Conservation (phyloP, 2,888 invertebrate species). For the Invenusta paracnida region DNA sequence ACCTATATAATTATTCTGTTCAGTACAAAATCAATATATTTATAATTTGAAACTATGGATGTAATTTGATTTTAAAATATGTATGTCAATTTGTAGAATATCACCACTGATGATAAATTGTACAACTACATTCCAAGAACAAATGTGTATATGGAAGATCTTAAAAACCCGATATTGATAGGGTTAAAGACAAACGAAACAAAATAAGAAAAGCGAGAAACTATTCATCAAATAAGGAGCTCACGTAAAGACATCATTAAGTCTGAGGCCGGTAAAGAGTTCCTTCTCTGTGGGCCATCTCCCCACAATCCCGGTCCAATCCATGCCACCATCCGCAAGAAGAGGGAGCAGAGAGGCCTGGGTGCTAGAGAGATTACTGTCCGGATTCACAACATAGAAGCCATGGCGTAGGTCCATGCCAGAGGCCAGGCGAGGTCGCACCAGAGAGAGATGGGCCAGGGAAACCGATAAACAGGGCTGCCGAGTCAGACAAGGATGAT, state of each 20-base stretch:
- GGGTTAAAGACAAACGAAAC: too few relatives aligned
- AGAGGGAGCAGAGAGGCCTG: slow-evolving; percentile 65
- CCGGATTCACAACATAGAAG: slow-evolving; percentile 71
- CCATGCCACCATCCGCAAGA: slow-evolving; percentile 60
- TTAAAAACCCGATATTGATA: too few relatives aligned
- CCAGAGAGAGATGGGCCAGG: background rate
- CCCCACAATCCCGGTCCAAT: slow-evolving; percentile 68
- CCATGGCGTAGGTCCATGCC: slow-evolving; percentile 44
- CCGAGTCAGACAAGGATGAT: background rate
- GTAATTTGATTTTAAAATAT: too few relatives aligned
- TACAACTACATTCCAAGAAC: too few relatives aligned
- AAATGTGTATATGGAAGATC: too few relatives aligned
- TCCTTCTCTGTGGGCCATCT: slow-evolving; percentile 64
- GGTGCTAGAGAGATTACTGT: slow-evolving; percentile 67
- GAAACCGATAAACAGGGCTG: background rate
- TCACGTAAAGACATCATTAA: slow-evolving; percentile 69
- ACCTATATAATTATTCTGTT: too few relatives aligned
- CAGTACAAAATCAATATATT: too few relatives aligned
- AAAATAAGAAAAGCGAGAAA: too few relatives aligned
- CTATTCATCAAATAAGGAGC: too few relatives aligned
- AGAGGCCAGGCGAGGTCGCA: background rate
- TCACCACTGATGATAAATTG: too few relatives aligned
- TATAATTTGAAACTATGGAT: too few relatives aligned
- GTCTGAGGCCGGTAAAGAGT: slow-evolving; percentile 65
- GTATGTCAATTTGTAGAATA: too few relatives aligned